Base-by-base conservation (phyloP, 2,797 vertebrate genomes). In the Salarias fasciatus region DNA sequence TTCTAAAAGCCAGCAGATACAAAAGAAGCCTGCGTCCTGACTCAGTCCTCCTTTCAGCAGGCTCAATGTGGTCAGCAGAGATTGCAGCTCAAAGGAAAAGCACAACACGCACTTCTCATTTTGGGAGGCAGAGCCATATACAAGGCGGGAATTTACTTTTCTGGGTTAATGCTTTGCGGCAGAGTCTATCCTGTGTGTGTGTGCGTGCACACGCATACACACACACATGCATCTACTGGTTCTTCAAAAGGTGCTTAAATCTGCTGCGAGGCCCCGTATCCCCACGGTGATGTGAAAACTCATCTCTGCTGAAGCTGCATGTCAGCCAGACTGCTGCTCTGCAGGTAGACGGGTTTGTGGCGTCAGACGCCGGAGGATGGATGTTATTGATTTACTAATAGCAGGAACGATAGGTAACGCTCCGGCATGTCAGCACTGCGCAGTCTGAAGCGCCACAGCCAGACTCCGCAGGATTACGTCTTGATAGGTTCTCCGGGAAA, bases 1-100 rank as follows among this genome's bases (percentile, higher is more conserved):
- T 51, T 75, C 24, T 35, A 35, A 64, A 67, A 72, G 54, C 53
- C 40, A 30, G 48, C 62, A 36, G 51, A 62, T 65, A 71, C 74
- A 86, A 86, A 86, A 53, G 52, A 69, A 11, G 37, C 33, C 35
- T 53, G 48, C 70, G 37, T 44, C 55, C 66, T 66, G 36, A 72
- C 63, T 76, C 48, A 40, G 29, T 63, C 64, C 24, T 61, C 57
- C 66, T 79, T 84, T 85, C 77, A 84, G 54, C 63, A 52, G 49
- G 74, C 64, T 81, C 86, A 84, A 69, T 81, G 43, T 87, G 79
- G 76, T 77, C 76, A 36, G 64, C 60, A 62, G 58, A 83, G 86
- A 89, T 88, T 86, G 68, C 66, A 2, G 30, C 58, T 77, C 76
- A 73, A 72, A 77, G 77, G 67, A 69, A 84, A 79, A 66, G 71